Conservation (phyloP, 2,888 invertebrate genomes). For the Drosophila pseudotakahashii region DNA sequence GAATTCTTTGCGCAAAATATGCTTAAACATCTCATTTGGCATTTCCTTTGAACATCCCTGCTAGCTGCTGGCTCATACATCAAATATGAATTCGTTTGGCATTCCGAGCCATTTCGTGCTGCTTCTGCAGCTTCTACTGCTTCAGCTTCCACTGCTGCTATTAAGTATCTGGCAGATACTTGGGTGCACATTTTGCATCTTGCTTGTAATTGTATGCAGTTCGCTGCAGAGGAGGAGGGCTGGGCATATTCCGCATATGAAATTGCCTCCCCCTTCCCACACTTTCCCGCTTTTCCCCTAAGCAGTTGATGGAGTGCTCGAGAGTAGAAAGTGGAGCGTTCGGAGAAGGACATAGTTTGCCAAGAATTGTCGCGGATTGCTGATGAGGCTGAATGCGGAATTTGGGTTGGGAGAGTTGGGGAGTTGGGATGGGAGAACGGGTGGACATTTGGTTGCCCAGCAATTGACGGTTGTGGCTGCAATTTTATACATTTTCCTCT, state of each 20-base stretch:
- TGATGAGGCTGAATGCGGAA: conserved; percentile 57
- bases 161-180: conserved; percentile 78
- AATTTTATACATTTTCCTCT: conserved; percentile 46
- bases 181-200: conserved; percentile 78
- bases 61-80: conserved; percentile 40
- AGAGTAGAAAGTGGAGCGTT: conserved; percentile 38
- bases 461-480: conserved; percentile 77
- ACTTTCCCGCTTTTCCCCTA: conserved; percentile 4
- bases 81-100: conserved; percentile 46
- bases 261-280: conserved; percentile 19
- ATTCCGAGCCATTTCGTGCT: conserved; percentile 40
- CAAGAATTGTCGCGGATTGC: conserved; percentile 77
- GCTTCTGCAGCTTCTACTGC: conserved; percentile 8
- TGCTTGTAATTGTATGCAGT: conserved; percentile 76
- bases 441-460: conserved; percentile 66
- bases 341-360: conserved; percentile 60
- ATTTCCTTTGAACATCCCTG: conserved; percentile 42
- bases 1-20: conserved; percentile 18
- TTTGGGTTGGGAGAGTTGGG: not conserved
- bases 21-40: conserved; percentile 44
- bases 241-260: conserved; percentile 33
- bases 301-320: conserved; percentile 39
- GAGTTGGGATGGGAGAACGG: not conserved
- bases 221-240: conserved; percentile 43
- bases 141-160: conserved; percentile 32